Base-by-base conservation (phyloP, 2,888 invertebrate genomes). In the Leptopilina drosophilae region DNA sequence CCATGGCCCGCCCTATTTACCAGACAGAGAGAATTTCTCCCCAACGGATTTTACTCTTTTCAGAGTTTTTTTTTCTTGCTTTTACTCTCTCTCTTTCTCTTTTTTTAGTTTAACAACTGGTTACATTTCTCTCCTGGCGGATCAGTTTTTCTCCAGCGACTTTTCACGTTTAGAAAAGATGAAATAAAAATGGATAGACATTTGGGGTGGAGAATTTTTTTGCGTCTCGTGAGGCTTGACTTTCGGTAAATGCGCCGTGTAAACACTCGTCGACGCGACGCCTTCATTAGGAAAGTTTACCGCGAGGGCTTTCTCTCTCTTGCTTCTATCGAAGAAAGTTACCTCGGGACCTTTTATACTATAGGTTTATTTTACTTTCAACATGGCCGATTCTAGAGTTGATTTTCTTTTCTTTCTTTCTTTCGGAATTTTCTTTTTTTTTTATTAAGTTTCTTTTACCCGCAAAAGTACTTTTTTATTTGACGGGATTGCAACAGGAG, bases 181-280 rank as follows among this genome's bases (percentile, higher is more conserved):
- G 64, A 64, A 20, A 11, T 64, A 11, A 26, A 64, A 64, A 20
- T 8, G 11, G 53, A 69, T 69, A 14, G 11, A 73, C 8, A 46
- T 20, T 49, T 69, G 33, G 26, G 20, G 12, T 11, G 26, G 5
- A 59, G 59, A 1, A 20, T 20, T 64, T 53, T 53, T 53, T 69
- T 69, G 53, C 53, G 69, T 56, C 33, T 56, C 33, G 20, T 33
- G 56, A 56, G 40, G 56, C 73, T 56, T 73, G 73, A 73, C 73
- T 73, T 56, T 4, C 33, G 40, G 73, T 14, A 73, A 73, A 73
- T 73, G 53, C 73, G 53, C 53, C 33, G 56, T 33, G 73, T 56
- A 73, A 73, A 73, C 73, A 73, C 73, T 73, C 40, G 73, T n/a
- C 73, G 56, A 56, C 73, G 73, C 73, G 56, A 56, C 73, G 73